These are phyloP conservation scores for Phylloscopus trochilus DNA, from an alignment of 2,113 vertebrate species.

Conservation along the genomic window DNA sequence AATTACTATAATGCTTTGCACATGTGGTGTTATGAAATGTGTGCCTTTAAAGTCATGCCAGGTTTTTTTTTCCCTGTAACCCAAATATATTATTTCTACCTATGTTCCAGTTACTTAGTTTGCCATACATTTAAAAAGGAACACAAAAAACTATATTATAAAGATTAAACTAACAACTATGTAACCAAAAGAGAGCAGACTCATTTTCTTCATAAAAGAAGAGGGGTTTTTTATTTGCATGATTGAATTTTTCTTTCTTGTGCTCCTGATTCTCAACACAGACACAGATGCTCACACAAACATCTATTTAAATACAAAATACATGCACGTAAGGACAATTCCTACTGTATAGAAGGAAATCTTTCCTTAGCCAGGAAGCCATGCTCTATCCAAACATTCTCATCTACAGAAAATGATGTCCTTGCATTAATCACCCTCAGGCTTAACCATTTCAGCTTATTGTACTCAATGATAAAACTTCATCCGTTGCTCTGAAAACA, in stretches of 20 bases:
- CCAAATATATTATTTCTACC: constrained; percentile 73
- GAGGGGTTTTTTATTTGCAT: constrained; percentile 60
- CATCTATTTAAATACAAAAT: constrained; percentile 4
- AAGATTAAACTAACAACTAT: constrained; percentile 56
- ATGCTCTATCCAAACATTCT: not conserved
- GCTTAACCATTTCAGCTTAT: not conserved
- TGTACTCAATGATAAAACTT: not conserved
- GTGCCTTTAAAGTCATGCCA: constrained; percentile 76
- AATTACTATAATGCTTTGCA: constrained; percentile 79
- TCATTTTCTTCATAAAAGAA: constrained; percentile 14
- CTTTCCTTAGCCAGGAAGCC: not conserved
- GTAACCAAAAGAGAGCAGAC: constrained; percentile 4
- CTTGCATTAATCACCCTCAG: not conserved
- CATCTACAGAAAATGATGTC: not conserved
- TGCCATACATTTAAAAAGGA: constrained; percentile 28
- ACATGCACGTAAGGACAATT: not conserved
- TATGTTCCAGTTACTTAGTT: constrained; percentile 66
- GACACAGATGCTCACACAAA: not conserved
- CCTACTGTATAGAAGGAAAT: not conserved
- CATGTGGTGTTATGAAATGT: constrained; percentile 75
- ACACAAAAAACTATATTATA: constrained; percentile 33
- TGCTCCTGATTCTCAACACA: constrained; percentile 5
- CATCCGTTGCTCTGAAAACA: not conserved
- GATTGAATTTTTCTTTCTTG: constrained; percentile 4
- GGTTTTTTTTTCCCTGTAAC: constrained; percentile 41